Base-by-base conservation (phyloP, 2,797 vertebrate genomes). In the Rhabdomys pumilio region DNA sequence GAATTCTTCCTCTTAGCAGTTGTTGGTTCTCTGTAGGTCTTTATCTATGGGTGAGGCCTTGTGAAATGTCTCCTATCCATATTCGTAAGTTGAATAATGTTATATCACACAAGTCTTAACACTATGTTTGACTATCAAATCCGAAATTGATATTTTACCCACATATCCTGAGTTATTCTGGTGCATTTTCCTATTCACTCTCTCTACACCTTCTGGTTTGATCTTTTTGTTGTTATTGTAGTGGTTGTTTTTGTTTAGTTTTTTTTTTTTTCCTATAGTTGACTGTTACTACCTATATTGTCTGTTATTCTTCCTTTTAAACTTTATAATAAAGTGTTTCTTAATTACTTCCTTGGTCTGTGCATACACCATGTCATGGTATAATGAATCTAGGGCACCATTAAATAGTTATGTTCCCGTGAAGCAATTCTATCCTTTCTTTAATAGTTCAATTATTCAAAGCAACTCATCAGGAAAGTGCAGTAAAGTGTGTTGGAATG, bases 371-470 rank as follows among this genome's bases (percentile, higher is more conserved):
- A 72, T 38, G 50, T 67, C 10, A 77, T 41, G 15, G 24, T 82
- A 87, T 13, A 20, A 15, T 77, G 69, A 11, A 41, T 91, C 44
- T 69, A 20, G 22, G 13, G 53, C 57, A 81, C 14, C 53, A 6
- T 11, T 55, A 95, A 80, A 20, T 53, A 19, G 59, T n/a, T 38
- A 50, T 47, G 31, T 67, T 76, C 85, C 38, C 79, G 5, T 13
- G 55, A 47, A 73, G 41, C 15, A 79, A 72, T 29, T 85, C 13
- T 55, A 6, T 80, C 12, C 87, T 75, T 22, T 87, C 38, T 20
- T 76, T 31, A 79, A 12, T 55, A 63, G 59, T 83, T n/a, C 6
- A 31, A 24, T 87, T 95, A n/a, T 81, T 91, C 15, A 89, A 88
- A 79, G 24, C 31, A 89, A 13, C 20, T 83, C 31, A 63, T 26